Evolutionary conservation across 2,888 invertebrate genomes (phyloP).

Genomic region (Chloroclysta siterata): DNA sequence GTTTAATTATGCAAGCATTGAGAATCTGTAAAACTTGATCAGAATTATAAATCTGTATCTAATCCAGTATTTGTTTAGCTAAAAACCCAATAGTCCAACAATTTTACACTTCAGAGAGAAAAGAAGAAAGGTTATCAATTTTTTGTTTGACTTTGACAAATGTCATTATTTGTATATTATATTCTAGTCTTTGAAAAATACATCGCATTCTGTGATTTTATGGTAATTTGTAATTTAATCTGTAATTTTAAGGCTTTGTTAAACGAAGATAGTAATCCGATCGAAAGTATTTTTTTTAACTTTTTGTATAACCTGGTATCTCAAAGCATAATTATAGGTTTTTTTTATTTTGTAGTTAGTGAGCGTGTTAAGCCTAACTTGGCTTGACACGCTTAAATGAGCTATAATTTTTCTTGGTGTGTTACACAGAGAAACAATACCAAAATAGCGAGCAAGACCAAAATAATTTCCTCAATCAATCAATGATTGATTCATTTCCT

Average conservation of each 20-base stretch:
- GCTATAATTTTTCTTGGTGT: too few species aligned
- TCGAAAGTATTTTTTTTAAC: too few species aligned
- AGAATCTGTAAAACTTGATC: slow-evolving; percentile 34
- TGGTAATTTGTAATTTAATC: too few species aligned
- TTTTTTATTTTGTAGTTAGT: too few species aligned
- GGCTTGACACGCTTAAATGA: too few species aligned
- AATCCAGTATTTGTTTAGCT: slow-evolving; percentile 32
- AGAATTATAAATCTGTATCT: slow-evolving; percentile 16
- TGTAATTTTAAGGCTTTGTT: not conserved
- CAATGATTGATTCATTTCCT: too few species aligned
- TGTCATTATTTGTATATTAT: slow-evolving; percentile 27
- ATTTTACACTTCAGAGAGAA: slow-evolving; percentile 63
- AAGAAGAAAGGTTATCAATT: slow-evolving; percentile 74
- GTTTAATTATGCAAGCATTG: slow-evolving; percentile 48
- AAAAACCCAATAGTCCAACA: slow-evolving; percentile 60
- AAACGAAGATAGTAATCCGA: not conserved
- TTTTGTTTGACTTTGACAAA: slow-evolving; percentile 81
- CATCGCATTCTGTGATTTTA: not conserved
- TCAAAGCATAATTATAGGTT: too few species aligned
- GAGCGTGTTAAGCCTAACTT: too few species aligned
- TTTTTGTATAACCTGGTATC: too few species aligned
- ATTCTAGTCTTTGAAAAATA: not conserved
- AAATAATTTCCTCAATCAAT: too few species aligned
- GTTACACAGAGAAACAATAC: too few species aligned
- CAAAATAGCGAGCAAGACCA: too few species aligned